Conservation (phyloP, 2,888 invertebrate species). For the Lamproptera curius region DNA sequence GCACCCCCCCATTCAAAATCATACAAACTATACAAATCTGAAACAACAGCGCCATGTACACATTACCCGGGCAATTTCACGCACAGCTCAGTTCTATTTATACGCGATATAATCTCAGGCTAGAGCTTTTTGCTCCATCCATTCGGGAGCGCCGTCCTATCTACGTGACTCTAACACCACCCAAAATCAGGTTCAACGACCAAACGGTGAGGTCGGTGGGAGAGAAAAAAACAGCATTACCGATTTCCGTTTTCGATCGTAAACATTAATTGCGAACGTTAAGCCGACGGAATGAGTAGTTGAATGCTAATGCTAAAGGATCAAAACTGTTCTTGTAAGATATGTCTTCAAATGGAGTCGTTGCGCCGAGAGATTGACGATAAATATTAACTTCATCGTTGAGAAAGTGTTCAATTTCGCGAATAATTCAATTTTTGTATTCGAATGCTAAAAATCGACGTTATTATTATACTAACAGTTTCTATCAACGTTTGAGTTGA, state of each 20-base stretch:
- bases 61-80: constrained; percentile 23
- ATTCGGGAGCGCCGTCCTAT: constrained; percentile 37
- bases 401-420: too few species aligned
- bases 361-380: too few species aligned
- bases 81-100: constrained; percentile 34
- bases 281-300: constrained; percentile 36
- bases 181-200: constrained; percentile 57
- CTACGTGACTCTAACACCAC: constrained; percentile 53
- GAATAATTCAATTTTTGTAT: too few species aligned
- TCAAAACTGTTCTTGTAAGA: too few species aligned
- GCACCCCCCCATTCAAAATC: too few species aligned
- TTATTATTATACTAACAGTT: too few species aligned
- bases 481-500: too few species aligned
- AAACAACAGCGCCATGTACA: too few species aligned
- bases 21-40: too few species aligned
- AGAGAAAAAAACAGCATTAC: constrained; percentile 36
- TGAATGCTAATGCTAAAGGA: constrained; percentile 3
- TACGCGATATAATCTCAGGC: constrained; percentile 32
- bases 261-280: constrained; percentile 56
- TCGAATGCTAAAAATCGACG: too few species aligned
- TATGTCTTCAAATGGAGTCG: too few species aligned
- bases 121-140: constrained; percentile 21
- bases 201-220: constrained; percentile 53
- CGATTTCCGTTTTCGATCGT: constrained; percentile 60
- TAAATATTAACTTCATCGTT: too few species aligned